Conservation (phyloP, 1,140 invertebrate genomes). For the Bombus difficillimus region DNA sequence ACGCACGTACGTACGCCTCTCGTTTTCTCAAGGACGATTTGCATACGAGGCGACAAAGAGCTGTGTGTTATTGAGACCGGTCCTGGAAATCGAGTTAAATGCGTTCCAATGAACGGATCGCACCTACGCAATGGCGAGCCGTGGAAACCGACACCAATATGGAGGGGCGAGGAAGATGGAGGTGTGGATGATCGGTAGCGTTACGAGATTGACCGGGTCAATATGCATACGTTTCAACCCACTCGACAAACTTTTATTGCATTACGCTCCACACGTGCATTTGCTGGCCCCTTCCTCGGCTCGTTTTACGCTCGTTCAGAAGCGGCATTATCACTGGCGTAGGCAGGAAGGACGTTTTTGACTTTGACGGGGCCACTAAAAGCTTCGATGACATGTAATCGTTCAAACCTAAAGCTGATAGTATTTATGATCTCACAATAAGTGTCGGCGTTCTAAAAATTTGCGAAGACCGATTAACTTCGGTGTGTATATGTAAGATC, state of each 20-base stretch:
- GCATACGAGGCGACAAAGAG: conserved; percentile 8
- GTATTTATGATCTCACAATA: no score
- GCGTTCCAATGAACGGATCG: conserved; percentile 60
- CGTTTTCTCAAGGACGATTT: conserved; percentile 5
- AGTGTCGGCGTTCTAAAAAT: no score
- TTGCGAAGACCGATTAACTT: no score
- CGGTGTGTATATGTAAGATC: no score
- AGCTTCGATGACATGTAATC: no score
- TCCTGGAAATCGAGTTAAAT: conserved; percentile 57
- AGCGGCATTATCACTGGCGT: conserved; percentile 61
- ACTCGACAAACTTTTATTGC: conserved; percentile 78
- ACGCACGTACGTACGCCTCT: not conserved
- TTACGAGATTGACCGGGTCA: conserved; percentile 77
- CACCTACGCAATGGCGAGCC: conserved; percentile 60
- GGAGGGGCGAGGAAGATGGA: not conserved
- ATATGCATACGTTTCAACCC: conserved; percentile 78
- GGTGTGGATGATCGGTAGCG: conserved; percentile 68
- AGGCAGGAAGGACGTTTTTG: conserved; percentile 48
- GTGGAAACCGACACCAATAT: conserved; percentile 15
- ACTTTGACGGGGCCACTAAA: not conserved
- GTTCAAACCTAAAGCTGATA: no score
- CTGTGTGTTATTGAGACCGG: conserved; percentile 1
- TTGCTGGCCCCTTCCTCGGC: conserved; percentile 53
- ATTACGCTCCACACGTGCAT: conserved; percentile 72
- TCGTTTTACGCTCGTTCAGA: conserved; percentile 61